Conservation (phyloP, 2,888 invertebrate genomes). For the Epinotia demarniana region DNA sequence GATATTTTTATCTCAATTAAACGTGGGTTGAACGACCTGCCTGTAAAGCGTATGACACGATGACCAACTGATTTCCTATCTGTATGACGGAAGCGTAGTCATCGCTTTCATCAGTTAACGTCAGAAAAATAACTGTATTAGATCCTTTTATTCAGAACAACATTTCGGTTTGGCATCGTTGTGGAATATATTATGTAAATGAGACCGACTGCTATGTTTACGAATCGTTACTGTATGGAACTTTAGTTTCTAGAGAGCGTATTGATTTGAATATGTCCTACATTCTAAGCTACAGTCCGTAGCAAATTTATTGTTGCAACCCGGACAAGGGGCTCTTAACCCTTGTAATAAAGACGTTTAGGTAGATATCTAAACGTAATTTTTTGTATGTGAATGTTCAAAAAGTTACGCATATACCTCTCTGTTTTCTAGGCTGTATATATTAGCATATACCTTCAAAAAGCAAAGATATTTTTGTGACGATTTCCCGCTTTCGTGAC, state of each 20-base stretch:
- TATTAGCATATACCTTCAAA: neutral
- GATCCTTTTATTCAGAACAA: neutral
- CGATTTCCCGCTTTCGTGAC: neutral
- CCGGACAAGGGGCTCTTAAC: too few relatives aligned
- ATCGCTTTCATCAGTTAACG: slow-evolving; percentile 37
- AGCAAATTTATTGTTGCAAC: too few relatives aligned
- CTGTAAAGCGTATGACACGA: slow-evolving; percentile 15
- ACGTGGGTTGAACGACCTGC: slow-evolving; percentile 19
- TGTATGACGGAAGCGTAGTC: slow-evolving; percentile 23
- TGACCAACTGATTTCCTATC: slow-evolving; percentile 35
- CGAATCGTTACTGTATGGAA: neutral
- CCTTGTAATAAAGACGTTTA: too few relatives aligned
- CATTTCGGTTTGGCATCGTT: slow-evolving; percentile 25
- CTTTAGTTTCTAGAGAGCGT: neutral
- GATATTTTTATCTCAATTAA: slow-evolving; percentile 23
- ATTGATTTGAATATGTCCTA: slow-evolving; percentile 2
- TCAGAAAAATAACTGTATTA: slow-evolving; percentile 21
- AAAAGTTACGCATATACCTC: too few relatives aligned
- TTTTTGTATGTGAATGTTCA: too few relatives aligned
- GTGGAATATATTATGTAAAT: slow-evolving; percentile 27
- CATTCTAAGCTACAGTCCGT: neutral
- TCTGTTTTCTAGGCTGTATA: neutral
- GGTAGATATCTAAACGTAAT: too few relatives aligned
- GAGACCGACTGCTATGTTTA: neutral
- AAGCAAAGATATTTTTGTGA: neutral